Evolutionary conservation across 2,113 vertebrate genomes (phyloP), one percentile per base, ranked within the genome.

Genomic region (Mastomys coucha): DNA sequence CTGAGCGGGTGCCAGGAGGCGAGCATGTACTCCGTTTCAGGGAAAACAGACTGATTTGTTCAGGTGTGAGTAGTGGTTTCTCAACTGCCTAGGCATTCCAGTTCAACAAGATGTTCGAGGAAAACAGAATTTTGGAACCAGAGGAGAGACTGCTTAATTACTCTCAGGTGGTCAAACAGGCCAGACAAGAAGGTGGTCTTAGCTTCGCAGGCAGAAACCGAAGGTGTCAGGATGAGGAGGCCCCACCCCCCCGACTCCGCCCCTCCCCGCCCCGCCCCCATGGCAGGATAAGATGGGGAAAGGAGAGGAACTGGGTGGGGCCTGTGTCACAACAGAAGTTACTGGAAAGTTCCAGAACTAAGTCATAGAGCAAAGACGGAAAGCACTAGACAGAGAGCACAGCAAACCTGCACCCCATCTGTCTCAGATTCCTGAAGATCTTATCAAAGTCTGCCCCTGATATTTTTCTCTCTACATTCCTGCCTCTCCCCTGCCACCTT

Each of bases 11-110:
- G 81, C 92, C 88, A 78, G 81, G 75, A 88, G 78, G 60, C 2
- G 39, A 96, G 80, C 82, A 33, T 33, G 73, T 72, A 78, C 91
- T 84, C 39, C 73, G 67, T 95, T 95, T 97, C 96, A 97, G 96
- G 60, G 73, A 93, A 97, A 97, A 94, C 95, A 97, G 95, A 89
- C 92, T 51, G 97, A 98, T 97, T 97, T 96, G 96, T 97, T 97
- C 96, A 97, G 97, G 98, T 97, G 98, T 95, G 96, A 97, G 96
- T 81, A 63, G 96, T 33, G 88, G 80, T 95, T 94, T 95, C 96
- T 95, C 60, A 45, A 84, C 86, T 75, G 95, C 97, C 95, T 96
- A 9, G 75, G 82, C 91, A 89, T 96, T 97, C 97, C 97, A 95
- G 93, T 91, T 91, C 88, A 92, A 82, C 97, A 84, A 97, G 97